phyloP scores from a whole-genome alignment of 2,888 invertebrate species.

The Timema cristinae region DNA sequence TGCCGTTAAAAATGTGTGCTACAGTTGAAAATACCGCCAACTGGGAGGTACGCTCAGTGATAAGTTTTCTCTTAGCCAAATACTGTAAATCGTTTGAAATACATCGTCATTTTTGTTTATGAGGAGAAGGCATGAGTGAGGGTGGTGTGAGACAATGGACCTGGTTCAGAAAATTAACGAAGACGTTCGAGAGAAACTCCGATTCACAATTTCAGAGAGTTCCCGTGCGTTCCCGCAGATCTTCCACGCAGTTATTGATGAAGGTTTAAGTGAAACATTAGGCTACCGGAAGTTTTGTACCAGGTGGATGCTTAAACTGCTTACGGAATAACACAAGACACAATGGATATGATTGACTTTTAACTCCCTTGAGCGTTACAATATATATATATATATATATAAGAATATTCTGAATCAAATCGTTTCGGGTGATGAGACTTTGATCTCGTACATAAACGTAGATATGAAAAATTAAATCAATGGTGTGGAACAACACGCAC shows the following conservation, averaged over 20 bases:
- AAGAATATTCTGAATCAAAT: not conserved
- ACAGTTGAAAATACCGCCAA: not conserved
- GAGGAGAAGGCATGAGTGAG: not conserved
- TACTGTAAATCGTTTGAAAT: not conserved
- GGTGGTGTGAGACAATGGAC: not conserved
- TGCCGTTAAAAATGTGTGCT: not conserved
- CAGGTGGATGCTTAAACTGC: slow-evolving; percentile 3
- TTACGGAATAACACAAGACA: not conserved
- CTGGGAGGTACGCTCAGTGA: not conserved
- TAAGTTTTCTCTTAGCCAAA: not conserved
- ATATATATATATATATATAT: too few relatives aligned
- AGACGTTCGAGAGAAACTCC: not conserved
- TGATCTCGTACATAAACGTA: not conserved
- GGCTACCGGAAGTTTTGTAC: not conserved
- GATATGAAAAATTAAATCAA: not conserved
- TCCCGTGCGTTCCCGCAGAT: not conserved
- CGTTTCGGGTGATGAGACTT: not conserved
- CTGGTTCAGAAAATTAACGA: not conserved
- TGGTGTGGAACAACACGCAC: not conserved
- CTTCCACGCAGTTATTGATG: not conserved
- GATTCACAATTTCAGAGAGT: not conserved
- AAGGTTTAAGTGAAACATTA: not conserved
- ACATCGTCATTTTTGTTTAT: not conserved
- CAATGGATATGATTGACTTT: not conserved
- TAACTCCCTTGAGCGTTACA: not conserved